These are phyloP conservation scores for Zhuqinia jingwanae DNA, from an alignment of 2,888 invertebrate genomes.

Conservation along the genomic window DNA sequence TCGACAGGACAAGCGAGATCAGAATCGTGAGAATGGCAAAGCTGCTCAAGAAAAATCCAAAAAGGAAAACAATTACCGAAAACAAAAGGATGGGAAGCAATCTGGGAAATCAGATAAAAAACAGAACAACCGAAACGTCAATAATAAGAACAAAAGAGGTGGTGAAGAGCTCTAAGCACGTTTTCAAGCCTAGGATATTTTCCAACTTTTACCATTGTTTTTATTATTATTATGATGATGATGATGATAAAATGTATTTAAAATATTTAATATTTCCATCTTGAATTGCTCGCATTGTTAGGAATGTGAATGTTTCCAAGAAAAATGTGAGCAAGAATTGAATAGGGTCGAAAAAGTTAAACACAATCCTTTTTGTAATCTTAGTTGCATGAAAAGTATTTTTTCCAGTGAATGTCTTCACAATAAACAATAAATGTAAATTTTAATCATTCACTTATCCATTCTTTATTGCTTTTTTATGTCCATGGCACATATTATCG, in stretches of 20 bases:
- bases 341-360: too few relatives aligned
- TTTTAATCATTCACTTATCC: too few relatives aligned
- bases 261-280: neutral
- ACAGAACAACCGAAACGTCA: neutral
- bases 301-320: slow-evolving; percentile 23
- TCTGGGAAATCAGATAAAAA: slow-evolving; percentile 5
- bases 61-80: slow-evolving; percentile 14
- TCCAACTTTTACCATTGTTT: neutral
- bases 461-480: too few relatives aligned
- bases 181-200: too few relatives aligned
- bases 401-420: too few relatives aligned
- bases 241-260: neutral
- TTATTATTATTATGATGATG: neutral
- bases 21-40: neutral
- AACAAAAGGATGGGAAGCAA: slow-evolving; percentile 9
- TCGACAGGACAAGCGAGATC: neutral
- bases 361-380: too few relatives aligned
- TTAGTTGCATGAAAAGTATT: too few relatives aligned
- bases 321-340: too few relatives aligned
- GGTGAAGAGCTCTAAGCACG: slow-evolving; percentile 12
- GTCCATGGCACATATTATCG: too few relatives aligned
- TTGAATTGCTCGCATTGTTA: slow-evolving; percentile 36
- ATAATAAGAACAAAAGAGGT: neutral
- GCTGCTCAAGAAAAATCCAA: slow-evolving; percentile 17
- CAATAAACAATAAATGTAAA: too few relatives aligned